These are phyloP conservation scores for Hyperopisus bebe DNA, from an alignment of 2,113 vertebrate genomes.

Conservation along the genomic window DNA sequence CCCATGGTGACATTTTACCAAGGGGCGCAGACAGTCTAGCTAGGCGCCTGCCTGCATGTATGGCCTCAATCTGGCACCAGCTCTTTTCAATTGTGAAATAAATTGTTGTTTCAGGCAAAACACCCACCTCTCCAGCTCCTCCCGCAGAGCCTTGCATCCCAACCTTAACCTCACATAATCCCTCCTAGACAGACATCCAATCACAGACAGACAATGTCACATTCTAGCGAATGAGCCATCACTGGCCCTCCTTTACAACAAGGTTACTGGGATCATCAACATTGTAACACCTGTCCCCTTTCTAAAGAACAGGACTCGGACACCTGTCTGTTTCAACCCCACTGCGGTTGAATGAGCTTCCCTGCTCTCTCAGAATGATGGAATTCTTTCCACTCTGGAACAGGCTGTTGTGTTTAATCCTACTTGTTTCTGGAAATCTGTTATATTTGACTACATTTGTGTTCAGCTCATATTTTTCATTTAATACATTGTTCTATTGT, in stretches of 20 bases:
- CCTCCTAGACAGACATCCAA: not conserved
- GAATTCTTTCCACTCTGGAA: not conserved
- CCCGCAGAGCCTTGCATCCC: not conserved
- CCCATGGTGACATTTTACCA: not conserved
- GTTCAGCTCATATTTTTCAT: not conserved
- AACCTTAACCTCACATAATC: not conserved
- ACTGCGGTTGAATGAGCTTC: not conserved
- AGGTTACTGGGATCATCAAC: not conserved
- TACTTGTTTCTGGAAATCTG: not conserved
- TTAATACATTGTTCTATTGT: not conserved
- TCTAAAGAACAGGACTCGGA: constrained; percentile 2
- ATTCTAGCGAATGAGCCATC: not conserved
- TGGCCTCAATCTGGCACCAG: not conserved
- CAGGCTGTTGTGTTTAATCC: not conserved
- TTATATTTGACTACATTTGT: not conserved
- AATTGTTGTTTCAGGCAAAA: not conserved
- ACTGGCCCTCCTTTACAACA: not conserved
- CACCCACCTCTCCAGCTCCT: not conserved
- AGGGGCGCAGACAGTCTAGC: not conserved
- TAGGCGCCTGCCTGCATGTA: not conserved
- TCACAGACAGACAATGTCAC: not conserved
- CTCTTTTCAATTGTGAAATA: not conserved
- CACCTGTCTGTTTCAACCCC: not conserved
- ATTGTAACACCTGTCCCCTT: constrained; percentile 23
- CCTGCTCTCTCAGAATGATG: not conserved